These are phyloP conservation scores for Odontocerum albicorne DNA, from an alignment of 2,888 invertebrate species.

Conservation along the genomic window DNA sequence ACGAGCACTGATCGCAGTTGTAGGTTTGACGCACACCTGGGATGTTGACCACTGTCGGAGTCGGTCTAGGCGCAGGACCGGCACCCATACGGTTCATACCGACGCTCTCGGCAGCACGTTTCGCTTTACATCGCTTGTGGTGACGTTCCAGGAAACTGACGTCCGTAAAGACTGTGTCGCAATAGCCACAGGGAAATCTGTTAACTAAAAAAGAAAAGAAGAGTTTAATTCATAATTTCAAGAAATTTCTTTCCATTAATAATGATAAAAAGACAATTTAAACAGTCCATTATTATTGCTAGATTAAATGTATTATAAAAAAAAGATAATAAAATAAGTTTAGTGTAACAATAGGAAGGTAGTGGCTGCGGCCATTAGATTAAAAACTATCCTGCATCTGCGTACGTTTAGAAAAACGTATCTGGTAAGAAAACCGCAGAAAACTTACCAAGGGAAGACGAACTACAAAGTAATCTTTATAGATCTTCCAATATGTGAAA, in stretches of 20 bases:
- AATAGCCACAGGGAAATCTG: slow-evolving; percentile 28
- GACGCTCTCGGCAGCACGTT: slow-evolving; percentile 22
- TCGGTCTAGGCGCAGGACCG: not conserved
- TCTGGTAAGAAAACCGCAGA: too few relatives aligned
- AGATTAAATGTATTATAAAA: too few relatives aligned
- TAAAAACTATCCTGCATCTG: too few relatives aligned
- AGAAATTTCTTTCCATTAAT: not conserved
- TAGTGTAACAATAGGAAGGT: too few relatives aligned
- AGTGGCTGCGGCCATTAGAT: too few relatives aligned
- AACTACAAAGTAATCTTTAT: too few relatives aligned
- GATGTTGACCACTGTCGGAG: not conserved
- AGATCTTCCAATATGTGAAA: too few relatives aligned
- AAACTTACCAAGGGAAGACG: too few relatives aligned
- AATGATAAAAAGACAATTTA: not conserved
- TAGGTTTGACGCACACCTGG: slow-evolving; percentile 13
- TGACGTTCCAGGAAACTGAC: slow-evolving; percentile 28
- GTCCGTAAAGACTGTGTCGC: slow-evolving; percentile 33
- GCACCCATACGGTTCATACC: not conserved
- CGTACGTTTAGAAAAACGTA: too few relatives aligned
- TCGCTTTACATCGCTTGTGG: slow-evolving; percentile 30
- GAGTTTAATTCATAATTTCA: not conserved
- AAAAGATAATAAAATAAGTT: too few relatives aligned
- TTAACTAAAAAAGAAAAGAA: slow-evolving; percentile 21
- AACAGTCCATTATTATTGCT: not conserved
- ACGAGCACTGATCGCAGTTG: slow-evolving; percentile 23